Evolutionary conservation across 92 coral and sea anemone genomes (phyloP).

Genomic region (Phymanthus crucifer): DNA sequence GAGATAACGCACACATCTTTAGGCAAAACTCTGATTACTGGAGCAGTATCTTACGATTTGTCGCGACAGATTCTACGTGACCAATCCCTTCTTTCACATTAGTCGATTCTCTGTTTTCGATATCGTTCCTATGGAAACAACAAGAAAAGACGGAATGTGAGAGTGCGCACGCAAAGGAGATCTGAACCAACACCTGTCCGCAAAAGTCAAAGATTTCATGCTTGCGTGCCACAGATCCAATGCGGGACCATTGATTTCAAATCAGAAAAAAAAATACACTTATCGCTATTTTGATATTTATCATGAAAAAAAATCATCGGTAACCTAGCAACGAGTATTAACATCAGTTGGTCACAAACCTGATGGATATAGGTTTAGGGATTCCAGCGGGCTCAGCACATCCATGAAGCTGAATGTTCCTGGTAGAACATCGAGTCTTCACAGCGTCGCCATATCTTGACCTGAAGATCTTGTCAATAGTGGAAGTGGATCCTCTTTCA

Average conservation of each 20-base stretch:
- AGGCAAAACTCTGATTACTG: not conserved
- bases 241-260: no score
- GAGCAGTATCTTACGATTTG: not conserved
- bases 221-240: no score
- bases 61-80: not conserved
- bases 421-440: slow-evolving; percentile 18
- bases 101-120: not conserved
- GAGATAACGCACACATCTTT: not conserved
- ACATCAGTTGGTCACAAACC: not conserved
- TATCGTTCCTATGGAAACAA: not conserved
- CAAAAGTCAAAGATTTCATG: no score
- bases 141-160: not conserved
- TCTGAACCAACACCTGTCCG: no score
- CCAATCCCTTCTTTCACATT: not conserved
- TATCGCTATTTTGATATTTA: no score
- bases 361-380: not conserved
- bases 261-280: no score
- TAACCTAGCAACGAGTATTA: no score
- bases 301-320: no score
- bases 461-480: slow-evolving; percentile 41
- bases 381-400: not conserved
- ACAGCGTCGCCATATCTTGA: slow-evolving; percentile 29
- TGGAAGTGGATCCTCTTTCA: not conserved
- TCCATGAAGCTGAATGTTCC: not conserved
- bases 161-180: not conserved